Evolutionary conservation across 2,797 vertebrate species (phyloP).

Genomic region (Phylloscopus collybita): DNA sequence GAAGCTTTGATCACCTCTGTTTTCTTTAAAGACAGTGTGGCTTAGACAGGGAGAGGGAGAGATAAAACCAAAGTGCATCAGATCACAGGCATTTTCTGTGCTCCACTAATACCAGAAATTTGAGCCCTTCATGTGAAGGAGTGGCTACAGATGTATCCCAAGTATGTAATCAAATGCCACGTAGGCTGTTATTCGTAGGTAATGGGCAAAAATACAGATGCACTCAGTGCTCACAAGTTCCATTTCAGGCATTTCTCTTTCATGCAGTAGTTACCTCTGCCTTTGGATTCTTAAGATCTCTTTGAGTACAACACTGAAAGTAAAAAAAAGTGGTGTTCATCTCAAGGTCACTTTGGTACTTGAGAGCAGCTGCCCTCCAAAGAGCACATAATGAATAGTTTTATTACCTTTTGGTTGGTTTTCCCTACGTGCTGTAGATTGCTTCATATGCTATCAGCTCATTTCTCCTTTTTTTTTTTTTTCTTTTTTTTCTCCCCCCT

Average conservation of each 20-base stretch:
- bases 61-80: not conserved
- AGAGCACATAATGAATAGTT: slow-evolving; percentile 19
- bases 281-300: not conserved
- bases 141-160: not conserved
- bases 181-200: not conserved
- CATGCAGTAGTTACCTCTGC: not conserved
- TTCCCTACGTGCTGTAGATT: not conserved
- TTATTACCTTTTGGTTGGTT: not conserved
- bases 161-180: not conserved
- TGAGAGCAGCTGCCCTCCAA: not conserved
- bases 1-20: not conserved
- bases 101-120: not conserved
- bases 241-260: not conserved
- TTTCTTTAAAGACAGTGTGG: not conserved
- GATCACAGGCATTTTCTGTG: not conserved
- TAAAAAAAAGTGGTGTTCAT: not conserved
- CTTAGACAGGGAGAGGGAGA: not conserved
- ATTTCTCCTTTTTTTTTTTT: not conserved
- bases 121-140: not conserved
- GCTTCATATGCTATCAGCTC: not conserved
- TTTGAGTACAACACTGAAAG: not conserved
- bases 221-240: not conserved
- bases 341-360: slow-evolving; percentile 2
- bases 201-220: not conserved
- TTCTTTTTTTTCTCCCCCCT: not conserved